phyloP scores from a whole-genome alignment of 2,797 vertebrate genomes.

The Chelmon rostratus region DNA sequence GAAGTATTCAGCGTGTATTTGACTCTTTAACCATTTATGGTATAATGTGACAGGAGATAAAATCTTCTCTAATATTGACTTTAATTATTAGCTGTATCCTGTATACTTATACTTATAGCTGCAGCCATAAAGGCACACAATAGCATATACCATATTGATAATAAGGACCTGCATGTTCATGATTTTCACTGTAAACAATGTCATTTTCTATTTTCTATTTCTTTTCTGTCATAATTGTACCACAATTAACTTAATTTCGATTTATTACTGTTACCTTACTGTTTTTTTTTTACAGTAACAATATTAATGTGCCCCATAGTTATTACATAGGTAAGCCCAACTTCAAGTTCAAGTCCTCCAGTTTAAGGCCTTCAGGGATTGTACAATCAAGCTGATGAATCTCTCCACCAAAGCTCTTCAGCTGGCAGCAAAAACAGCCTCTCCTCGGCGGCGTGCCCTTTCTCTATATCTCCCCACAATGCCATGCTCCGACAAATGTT shows the following conservation, averaged over 20 bases:
- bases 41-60: background rate
- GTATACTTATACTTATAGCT: too few species aligned
- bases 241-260: too few species aligned
- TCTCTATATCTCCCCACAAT: slow-evolving; percentile 35
- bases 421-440: slow-evolving; percentile 37
- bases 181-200: too few species aligned
- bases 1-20: background rate
- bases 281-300: too few species aligned
- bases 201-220: too few species aligned
- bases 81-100: background rate
- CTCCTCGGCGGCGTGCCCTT: slow-evolving; percentile 47
- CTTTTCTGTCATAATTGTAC: too few species aligned
- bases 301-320: too few species aligned
- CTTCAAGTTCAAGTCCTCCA: slow-evolving; percentile 18
- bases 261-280: too few species aligned
- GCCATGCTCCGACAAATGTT: slow-evolving; percentile 30
- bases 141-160: too few species aligned
- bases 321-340: too few species aligned
- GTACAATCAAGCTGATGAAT: slow-evolving; percentile 39
- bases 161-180: too few species aligned
- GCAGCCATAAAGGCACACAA: too few species aligned
- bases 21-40: background rate
- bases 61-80: background rate
- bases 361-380: slow-evolving; percentile 19
- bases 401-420: slow-evolving; percentile 25